These are phyloP conservation scores for Fragum fragum DNA, from an alignment of 2,888 invertebrate species.

Conservation along the genomic window DNA sequence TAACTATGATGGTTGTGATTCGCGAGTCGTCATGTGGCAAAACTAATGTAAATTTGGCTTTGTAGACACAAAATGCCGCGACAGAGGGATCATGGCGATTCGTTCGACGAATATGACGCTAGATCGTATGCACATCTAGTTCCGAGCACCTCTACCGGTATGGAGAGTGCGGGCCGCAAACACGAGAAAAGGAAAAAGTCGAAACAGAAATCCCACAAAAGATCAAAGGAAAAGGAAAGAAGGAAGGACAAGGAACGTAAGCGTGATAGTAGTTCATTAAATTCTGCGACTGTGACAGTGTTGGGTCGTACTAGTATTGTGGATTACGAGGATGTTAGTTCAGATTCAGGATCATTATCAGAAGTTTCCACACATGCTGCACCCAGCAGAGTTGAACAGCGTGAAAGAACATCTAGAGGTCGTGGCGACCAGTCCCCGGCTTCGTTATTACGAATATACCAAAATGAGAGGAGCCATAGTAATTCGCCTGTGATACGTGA, in stretches of 20 bases:
- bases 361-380: conserved; percentile 58
- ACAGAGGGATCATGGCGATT: conserved; percentile 62
- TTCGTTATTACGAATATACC: conserved; percentile 71
- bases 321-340: conserved; percentile 82
- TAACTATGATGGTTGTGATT: conserved; percentile 44
- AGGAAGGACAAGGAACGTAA: conserved; percentile 52
- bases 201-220: conserved; percentile 72
- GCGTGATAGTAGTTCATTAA: conserved; percentile 40
- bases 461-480: conserved; percentile 77
- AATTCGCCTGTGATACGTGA: conserved; percentile 76
- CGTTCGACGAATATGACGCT: conserved; percentile 82
- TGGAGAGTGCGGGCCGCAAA: conserved; percentile 42
- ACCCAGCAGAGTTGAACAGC: conserved; percentile 31
- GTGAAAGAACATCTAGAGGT: background rate
- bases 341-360: conserved; percentile 79
- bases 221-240: conserved; percentile 66
- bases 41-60: conserved; percentile 9
- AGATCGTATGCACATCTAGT: conserved; percentile 80
- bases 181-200: conserved; percentile 76
- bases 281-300: conserved; percentile 48
- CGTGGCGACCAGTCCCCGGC: conserved; percentile 72
- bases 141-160: conserved; percentile 55
- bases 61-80: conserved; percentile 65
- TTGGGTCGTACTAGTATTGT: conserved; percentile 71
- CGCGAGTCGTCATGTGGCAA: conserved; percentile 65